Percentiles rank a stretch among this genome's conserved stretches.
Conservation (phyloP, 2,888 invertebrate genomes). For the Euproctis similis region DNA sequence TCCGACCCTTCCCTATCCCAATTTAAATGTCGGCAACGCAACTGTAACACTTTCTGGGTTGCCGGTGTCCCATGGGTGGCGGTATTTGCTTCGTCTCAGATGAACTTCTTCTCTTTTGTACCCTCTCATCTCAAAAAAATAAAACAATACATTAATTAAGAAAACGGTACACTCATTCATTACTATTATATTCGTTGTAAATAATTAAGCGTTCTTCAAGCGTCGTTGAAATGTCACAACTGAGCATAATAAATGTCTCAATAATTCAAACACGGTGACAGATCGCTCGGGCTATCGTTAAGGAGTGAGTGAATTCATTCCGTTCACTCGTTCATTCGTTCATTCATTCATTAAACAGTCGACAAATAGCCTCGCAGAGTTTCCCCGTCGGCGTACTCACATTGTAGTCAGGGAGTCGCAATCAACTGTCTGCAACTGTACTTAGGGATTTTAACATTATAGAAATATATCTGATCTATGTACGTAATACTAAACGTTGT, state of each 20-base stretch:
- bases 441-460: slow-evolving; percentile 35
- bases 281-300: slow-evolving; percentile 36
- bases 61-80: too few species aligned
- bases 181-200: slow-evolving; percentile 28
- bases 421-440: slow-evolving; percentile 49
- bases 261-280: slow-evolving; percentile 39
- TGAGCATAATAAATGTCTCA: slow-evolving; percentile 41
- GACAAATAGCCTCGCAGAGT: slow-evolving; percentile 29
- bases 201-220: slow-evolving; percentile 34
- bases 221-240: slow-evolving; percentile 36
- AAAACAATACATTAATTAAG: too few species aligned
- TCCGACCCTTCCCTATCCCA: too few species aligned
- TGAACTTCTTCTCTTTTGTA: too few species aligned
- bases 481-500: too few species aligned
- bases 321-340: too few species aligned
- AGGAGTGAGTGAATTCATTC: slow-evolving; percentile 40
- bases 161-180: slow-evolving; percentile 27
- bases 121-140: too few species aligned
- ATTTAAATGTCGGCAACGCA: too few species aligned
- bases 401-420: slow-evolving; percentile 30
- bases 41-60: too few species aligned
- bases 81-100: too few species aligned
- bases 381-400: slow-evolving; percentile 14
- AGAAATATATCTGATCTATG: too few species aligned
- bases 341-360: slow-evolving; percentile 32